phyloP scores from a whole-genome alignment of 2,797 vertebrate genomes.

The Zenarchopterus dispar region DNA sequence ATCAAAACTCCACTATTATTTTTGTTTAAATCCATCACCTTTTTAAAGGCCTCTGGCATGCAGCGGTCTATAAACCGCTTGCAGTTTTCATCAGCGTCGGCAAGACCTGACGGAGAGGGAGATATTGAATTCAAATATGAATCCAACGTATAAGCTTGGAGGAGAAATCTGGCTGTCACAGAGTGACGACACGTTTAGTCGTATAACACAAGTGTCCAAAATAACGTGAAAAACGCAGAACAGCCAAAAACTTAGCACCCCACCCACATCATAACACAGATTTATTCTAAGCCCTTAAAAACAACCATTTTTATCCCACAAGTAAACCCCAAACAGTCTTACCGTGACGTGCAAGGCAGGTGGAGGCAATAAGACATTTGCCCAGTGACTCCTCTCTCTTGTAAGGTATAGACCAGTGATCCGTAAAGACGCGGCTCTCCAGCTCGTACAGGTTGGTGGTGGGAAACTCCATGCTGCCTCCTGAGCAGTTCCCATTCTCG shows the following conservation, averaged over 20 bases:
- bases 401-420: constrained; percentile 99
- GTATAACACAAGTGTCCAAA: constrained; percentile 33
- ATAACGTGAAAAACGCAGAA: constrained; percentile 46
- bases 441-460: constrained; percentile 98
- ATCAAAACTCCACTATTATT: not conserved
- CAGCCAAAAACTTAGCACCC: constrained; percentile 27
- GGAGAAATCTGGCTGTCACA: not conserved
- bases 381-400: constrained; percentile 97
- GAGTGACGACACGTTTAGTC: constrained; percentile 16
- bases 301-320: constrained; percentile 5
- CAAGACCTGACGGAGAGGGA: constrained; percentile 84
- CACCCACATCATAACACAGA: constrained; percentile 33
- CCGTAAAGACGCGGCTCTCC: constrained; percentile 97
- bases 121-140: constrained; percentile 12
- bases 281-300: constrained; percentile 17
- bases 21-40: constrained; percentile 80
- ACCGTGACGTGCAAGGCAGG: constrained; percentile 94
- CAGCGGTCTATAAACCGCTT: constrained; percentile 97
- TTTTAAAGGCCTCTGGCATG: constrained; percentile 99
- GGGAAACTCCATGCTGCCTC: constrained; percentile 96
- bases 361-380: constrained; percentile 96
- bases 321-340: constrained; percentile 55
- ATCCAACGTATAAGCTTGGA: constrained; percentile 4
- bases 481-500: constrained; percentile 97
- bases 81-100: constrained; percentile 98